These are phyloP conservation scores for Nebria salina DNA, from an alignment of 2,888 invertebrate species.

Conservation along the genomic window DNA sequence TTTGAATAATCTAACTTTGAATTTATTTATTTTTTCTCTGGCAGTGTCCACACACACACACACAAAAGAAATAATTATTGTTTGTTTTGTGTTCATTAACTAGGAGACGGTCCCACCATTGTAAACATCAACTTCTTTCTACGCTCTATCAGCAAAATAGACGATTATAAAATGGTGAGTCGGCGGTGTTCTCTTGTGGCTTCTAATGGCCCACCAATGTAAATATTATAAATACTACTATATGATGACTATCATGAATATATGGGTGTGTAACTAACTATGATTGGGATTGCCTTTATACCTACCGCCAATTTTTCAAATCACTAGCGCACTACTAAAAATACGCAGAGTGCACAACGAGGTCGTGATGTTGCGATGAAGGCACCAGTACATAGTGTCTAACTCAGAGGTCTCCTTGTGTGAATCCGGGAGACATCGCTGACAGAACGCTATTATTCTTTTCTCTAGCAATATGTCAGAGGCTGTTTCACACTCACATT, in stretches of 20 bases:
- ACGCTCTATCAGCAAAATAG: slow-evolving; percentile 98
- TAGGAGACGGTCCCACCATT: slow-evolving; percentile 86
- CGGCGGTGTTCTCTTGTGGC: slow-evolving; percentile 49
- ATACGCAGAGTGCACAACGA: slow-evolving; percentile 36
- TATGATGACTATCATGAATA: slow-evolving; percentile 23
- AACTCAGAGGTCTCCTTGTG: slow-evolving; percentile 22
- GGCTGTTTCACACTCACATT: slow-evolving; percentile 31
- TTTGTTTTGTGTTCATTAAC: slow-evolving; percentile 64
- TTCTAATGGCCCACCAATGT: slow-evolving; percentile 60
- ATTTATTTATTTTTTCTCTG: background rate
- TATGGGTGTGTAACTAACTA: slow-evolving; percentile 38
- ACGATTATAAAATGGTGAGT: slow-evolving; percentile 99
- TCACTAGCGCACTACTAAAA: slow-evolving; percentile 37
- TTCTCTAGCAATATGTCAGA: slow-evolving; percentile 3
- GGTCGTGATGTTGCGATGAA: slow-evolving; percentile 59
- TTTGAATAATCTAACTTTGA: background rate
- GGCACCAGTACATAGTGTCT: slow-evolving; percentile 61
- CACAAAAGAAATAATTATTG: slow-evolving; percentile 18
- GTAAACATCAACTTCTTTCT: slow-evolving; percentile 96
- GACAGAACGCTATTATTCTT: slow-evolving; percentile 19
- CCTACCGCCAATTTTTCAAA: slow-evolving; percentile 30
- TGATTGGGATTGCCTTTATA: slow-evolving; percentile 34
- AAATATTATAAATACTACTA: slow-evolving; percentile 47
- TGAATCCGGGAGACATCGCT: slow-evolving; percentile 27
- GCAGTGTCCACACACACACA: background rate